phyloP scores from a whole-genome alignment of 30 jellyfish, hydroid and myxozoan genomes.

The Pelagia noctiluca region DNA sequence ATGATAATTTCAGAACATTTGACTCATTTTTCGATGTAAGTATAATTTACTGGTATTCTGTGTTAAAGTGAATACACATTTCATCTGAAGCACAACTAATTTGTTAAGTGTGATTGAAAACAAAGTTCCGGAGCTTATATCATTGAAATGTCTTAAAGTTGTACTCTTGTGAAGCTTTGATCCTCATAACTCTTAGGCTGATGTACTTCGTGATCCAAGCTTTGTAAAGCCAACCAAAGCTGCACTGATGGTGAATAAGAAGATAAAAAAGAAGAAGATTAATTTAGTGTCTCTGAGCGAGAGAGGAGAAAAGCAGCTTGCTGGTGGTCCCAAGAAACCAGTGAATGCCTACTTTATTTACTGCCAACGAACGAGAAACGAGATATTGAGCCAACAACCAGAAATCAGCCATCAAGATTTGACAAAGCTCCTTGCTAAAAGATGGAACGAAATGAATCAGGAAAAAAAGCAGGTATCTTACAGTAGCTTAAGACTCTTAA shows the following conservation, averaged over 20 bases:
- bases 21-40: conserved; percentile 70
- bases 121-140: not conserved
- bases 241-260: not conserved
- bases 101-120: not conserved
- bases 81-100: too few relatives aligned
- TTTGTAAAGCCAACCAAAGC: conserved; percentile 17
- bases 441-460: conserved; percentile 54
- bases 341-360: conserved; percentile 57
- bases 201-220: conserved; percentile 37
- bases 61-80: not conserved
- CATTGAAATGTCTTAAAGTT: not conserved
- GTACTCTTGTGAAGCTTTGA: not conserved
- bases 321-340: conserved; percentile 54
- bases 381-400: conserved; percentile 37
- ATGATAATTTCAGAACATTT: conserved; percentile 45
- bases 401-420: conserved; percentile 57
- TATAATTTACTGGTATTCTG: conserved; percentile 6
- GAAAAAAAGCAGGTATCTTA: conserved; percentile 77
- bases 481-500: too few relatives aligned
- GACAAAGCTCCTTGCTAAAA: conserved; percentile 61
- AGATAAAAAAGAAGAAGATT: not conserved
- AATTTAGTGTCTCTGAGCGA: not conserved
- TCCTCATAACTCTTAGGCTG: conserved; percentile 19
- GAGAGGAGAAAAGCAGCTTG: not conserved
- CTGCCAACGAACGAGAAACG: conserved; percentile 64